phyloP scores from a whole-genome alignment of 2,113 vertebrate genomes.

The Campylomormyrus numenius region DNA sequence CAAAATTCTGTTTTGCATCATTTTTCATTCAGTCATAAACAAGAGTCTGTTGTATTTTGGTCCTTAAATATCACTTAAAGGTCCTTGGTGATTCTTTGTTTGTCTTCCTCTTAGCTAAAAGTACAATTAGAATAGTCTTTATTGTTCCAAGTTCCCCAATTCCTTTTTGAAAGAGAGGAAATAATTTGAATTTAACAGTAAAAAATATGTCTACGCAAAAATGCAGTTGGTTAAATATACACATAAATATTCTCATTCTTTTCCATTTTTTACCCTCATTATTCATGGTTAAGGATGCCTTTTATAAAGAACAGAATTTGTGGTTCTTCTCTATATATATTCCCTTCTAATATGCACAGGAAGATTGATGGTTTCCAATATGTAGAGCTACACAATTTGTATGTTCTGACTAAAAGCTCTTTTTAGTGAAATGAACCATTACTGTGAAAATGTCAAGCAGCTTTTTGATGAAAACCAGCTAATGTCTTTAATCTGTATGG shows the following conservation, averaged over 20 bases:
- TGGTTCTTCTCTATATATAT: background rate
- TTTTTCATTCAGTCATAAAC: background rate
- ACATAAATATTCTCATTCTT: background rate
- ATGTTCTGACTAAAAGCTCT: conserved; percentile 30
- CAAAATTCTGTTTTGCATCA: background rate
- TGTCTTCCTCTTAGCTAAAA: background rate
- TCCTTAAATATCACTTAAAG: background rate
- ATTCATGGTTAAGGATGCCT: background rate
- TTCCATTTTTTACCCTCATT: background rate
- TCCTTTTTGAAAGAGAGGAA: background rate
- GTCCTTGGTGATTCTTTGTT: background rate
- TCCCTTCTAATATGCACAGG: background rate
- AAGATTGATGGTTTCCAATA: background rate
- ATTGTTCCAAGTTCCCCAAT: background rate
- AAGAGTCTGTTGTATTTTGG: background rate
- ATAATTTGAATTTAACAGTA: background rate
- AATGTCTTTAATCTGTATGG: conserved; percentile 4
- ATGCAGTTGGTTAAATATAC: background rate
- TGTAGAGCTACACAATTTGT: background rate
- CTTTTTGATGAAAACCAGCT: conserved; percentile 20
- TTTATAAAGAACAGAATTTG: background rate
- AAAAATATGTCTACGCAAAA: background rate
- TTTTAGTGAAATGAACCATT: conserved; percentile 27
- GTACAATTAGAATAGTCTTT: background rate
- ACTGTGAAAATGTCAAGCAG: conserved; percentile 35